Conservation (phyloP, 2,113 vertebrate genomes). For the Epinephelus lanceolatus region DNA sequence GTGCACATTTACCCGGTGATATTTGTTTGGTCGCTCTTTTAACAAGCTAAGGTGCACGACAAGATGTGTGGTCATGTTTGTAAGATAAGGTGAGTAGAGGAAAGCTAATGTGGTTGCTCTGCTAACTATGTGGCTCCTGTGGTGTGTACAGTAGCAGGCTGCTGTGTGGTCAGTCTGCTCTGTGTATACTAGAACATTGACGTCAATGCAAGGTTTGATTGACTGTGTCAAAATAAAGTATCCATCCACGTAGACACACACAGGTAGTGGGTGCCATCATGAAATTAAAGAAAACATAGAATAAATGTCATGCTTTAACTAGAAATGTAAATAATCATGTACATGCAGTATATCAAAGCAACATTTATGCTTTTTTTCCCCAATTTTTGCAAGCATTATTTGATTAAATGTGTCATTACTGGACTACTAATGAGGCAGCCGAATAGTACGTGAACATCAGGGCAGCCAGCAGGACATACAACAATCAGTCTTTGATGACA, state of each 20-base stretch:
- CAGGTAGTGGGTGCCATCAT: background rate
- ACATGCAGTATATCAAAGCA: background rate
- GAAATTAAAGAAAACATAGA: background rate
- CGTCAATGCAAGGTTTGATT: background rate
- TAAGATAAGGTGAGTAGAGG: no score
- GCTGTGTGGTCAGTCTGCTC: conserved; percentile 4
- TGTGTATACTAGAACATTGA: no score
- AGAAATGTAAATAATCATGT: background rate
- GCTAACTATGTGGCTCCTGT: background rate
- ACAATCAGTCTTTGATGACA: conserved; percentile 73
- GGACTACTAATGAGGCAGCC: conserved; percentile 60
- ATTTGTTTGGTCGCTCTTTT: background rate
- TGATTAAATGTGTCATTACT: conserved; percentile 61
- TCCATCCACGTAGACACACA: background rate
- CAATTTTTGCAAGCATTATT: conserved; percentile 29
- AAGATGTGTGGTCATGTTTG: background rate
- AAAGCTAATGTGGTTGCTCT: background rate
- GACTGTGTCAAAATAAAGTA: background rate
- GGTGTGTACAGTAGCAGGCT: background rate
- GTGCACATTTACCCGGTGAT: background rate
- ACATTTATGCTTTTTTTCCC: background rate
- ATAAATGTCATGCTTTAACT: background rate
- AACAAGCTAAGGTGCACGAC: background rate
- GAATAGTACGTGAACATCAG: conserved; percentile 63
- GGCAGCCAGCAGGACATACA: conserved; percentile 68